Conservation (phyloP, 2,888 invertebrate genomes). For the Allolobophora icterica region DNA sequence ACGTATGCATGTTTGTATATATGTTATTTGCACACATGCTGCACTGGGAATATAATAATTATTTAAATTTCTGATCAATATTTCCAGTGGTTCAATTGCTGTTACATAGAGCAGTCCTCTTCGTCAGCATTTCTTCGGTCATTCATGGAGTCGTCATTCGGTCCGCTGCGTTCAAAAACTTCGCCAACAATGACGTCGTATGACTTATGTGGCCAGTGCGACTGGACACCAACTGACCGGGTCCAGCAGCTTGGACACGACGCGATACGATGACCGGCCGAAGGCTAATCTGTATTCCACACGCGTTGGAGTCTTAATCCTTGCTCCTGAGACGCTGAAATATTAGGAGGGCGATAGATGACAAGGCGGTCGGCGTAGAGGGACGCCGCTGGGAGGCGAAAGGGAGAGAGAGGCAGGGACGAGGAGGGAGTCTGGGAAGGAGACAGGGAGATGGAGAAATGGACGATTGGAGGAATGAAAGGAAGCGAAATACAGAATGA, state of each 20-base stretch:
- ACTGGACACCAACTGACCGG: constrained; percentile 17
- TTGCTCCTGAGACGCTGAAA: background rate
- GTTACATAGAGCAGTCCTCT: background rate
- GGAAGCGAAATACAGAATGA: background rate
- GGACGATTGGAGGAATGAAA: background rate
- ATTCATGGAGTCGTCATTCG: background rate
- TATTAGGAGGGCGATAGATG: constrained; percentile 11
- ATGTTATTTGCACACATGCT: background rate
- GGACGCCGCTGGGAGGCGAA: background rate
- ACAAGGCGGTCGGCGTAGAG: background rate
- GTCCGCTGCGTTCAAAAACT: background rate
- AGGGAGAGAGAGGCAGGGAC: background rate
- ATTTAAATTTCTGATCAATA: background rate
- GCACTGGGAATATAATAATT: too few species aligned
- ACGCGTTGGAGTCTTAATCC: background rate
- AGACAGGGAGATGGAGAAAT: background rate
- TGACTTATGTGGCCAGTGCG: background rate
- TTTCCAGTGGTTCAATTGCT: background rate
- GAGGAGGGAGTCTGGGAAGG: too few species aligned
- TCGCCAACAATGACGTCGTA: constrained; percentile 1
- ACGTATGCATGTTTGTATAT: background rate
- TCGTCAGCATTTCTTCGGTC: background rate
- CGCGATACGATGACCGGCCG: too few species aligned
- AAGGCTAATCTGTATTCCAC: background rate
- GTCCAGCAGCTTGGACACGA: background rate